Base-by-base conservation (phyloP, 2,888 invertebrate genomes). In the Conchocele bisecta region DNA sequence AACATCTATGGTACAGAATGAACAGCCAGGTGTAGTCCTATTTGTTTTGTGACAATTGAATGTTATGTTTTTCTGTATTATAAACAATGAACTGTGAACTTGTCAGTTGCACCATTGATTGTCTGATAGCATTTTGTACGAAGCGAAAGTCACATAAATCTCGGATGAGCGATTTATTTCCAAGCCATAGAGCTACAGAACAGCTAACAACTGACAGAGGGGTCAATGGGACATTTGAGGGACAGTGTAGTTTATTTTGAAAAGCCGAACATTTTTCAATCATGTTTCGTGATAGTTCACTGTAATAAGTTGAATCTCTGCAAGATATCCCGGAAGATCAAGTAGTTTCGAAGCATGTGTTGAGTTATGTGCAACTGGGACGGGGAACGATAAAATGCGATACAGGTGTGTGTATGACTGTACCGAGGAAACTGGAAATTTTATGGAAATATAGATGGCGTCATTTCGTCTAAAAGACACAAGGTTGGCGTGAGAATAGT, bases 71-170 rank as follows among this genome's bases (percentile, higher is more conserved):
- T 3, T 53, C 42, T 13, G 50, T 54, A 28, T 63, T 63, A 17
- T 26, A 63, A 6, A 63, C 4, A n/a, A 63, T 26, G n/a, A 63
- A 54, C 15, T 54, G 53, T 0, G 63, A 54, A 17, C 44, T 22
- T 24, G 53, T 54, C 2, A 54, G 20, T 29, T 61, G 51, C 35
- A 20, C 15, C 15, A 58, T 4, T 17, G 39, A 31, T 17, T 50
- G 22, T 17, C 1, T 3, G 5, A 61, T 15, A 15, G 4, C 17
- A 41, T 51, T 39, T 39, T 39, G 39, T 7, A 61, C 13, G 24
- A 63, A 51, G 1, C 46, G 6, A 26, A 61, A 63, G 11, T 63
- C 22, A 33, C 63, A 63, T 51, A 35, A 6, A 2, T 3, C 1
- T 4, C 33, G 17, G 20, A 51, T n/a, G 17, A 2, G 20, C 6